Conservation (phyloP, 2,888 invertebrate genomes). For the Rosalia funebris region DNA sequence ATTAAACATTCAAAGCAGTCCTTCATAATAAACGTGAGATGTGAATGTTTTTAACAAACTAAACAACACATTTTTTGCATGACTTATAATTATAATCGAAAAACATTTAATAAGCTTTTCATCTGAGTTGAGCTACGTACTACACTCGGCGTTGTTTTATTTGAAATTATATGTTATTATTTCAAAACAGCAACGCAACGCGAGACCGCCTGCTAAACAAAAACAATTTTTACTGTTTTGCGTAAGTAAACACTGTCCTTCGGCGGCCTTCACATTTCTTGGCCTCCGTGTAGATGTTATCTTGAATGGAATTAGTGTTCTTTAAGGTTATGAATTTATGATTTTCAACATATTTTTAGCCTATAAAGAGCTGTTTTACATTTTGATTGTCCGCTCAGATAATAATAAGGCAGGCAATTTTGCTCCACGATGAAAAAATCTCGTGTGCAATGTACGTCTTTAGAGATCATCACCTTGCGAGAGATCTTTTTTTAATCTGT, state of each 20-base stretch:
- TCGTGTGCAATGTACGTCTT: neutral
- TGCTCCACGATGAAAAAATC: neutral
- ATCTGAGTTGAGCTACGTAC: too few species aligned
- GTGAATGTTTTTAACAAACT: too few species aligned
- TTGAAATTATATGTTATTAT: neutral
- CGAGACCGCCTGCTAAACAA: constrained; percentile 5
- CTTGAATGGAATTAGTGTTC: constrained; percentile 24
- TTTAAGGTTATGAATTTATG: constrained; percentile 24
- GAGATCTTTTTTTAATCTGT: neutral
- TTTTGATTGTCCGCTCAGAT: constrained; percentile 11
- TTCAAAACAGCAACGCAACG: constrained; percentile 10
- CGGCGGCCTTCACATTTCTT: constrained; percentile 45
- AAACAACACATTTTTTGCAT: too few species aligned
- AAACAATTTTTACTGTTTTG: constrained; percentile 19
- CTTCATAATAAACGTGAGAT: too few species aligned
- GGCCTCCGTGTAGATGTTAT: constrained; percentile 31
- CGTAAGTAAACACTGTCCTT: constrained; percentile 35
- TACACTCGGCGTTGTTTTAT: too few species aligned
- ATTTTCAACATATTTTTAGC: constrained; percentile 19
- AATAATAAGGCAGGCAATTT: constrained; percentile 5
- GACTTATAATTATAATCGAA: too few species aligned
- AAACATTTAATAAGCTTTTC: too few species aligned
- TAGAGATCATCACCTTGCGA: neutral
- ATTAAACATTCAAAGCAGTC: too few species aligned
- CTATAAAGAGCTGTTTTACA: constrained; percentile 20